Conservation (phyloP, 1,140 invertebrate genomes). For the Trissolcus basalis region DNA sequence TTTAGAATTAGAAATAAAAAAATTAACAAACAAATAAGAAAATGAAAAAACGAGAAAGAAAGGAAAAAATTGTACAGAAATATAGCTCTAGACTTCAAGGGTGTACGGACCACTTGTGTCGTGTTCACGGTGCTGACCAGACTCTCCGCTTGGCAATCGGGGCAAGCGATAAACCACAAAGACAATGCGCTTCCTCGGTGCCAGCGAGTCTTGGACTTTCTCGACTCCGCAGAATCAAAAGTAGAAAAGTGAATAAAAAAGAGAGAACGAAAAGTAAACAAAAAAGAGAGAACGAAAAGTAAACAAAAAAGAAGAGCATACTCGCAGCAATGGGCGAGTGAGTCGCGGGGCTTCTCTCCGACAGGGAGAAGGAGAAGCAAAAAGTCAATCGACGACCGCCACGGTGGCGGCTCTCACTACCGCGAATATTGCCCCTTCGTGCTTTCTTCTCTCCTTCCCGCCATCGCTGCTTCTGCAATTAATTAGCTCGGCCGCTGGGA, state of each 20-base stretch:
- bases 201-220: slow-evolving; percentile 56
- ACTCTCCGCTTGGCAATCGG: slow-evolving; percentile 69
- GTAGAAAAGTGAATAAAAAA: slow-evolving; percentile 24
- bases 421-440: slow-evolving; percentile 47
- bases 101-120: slow-evolving; percentile 11
- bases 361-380: slow-evolving; percentile 57
- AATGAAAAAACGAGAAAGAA: no score
- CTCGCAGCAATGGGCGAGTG: slow-evolving; percentile 12
- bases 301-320: neutral
- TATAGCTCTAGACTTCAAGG: slow-evolving; percentile 1
- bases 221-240: slow-evolving; percentile 16
- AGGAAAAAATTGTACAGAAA: no score
- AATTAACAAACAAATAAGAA: no score
- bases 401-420: slow-evolving; percentile 60
- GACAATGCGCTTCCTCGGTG: slow-evolving; percentile 66
- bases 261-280: slow-evolving; percentile 1
- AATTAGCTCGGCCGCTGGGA: slow-evolving; percentile 67
- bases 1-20: no score
- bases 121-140: slow-evolving; percentile 8
- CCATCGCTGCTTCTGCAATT: slow-evolving; percentile 66
- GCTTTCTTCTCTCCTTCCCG: slow-evolving; percentile 27
- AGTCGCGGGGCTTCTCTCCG: slow-evolving; percentile 31
- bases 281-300: neutral
- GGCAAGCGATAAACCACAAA: slow-evolving; percentile 71
- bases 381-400: slow-evolving; percentile 66